A percentile compares a stretch with the other conserved stretches of the same genome.
These are phyloP conservation scores for Venusia cambrica DNA, from an alignment of 2,888 invertebrate species.

Conservation along the genomic window DNA sequence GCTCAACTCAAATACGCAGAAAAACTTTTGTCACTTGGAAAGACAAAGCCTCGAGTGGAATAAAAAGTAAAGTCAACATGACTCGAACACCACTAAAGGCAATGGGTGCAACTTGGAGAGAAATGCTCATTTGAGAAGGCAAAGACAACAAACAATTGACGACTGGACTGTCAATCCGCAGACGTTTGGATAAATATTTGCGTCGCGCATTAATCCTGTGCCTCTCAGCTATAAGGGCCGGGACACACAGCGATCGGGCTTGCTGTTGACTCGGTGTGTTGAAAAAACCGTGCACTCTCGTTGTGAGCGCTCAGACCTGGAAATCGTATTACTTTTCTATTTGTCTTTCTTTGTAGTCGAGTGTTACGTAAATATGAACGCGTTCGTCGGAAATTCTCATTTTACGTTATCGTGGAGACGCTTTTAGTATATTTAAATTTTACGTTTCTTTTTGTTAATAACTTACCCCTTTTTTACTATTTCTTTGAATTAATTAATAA, in stretches of 20 bases:
- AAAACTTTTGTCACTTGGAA: constrained; percentile 53
- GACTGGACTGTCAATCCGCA: constrained; percentile 79
- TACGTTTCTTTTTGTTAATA: constrained; percentile 33
- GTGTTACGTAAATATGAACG: constrained; percentile 77
- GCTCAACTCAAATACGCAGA: constrained; percentile 29
- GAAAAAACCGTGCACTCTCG: constrained; percentile 62
- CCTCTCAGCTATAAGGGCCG: constrained; percentile 48
- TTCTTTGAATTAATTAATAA: too few relatives aligned
- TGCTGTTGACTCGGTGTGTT: constrained; percentile 65
- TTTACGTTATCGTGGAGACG: constrained; percentile 65
- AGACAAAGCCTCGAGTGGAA: constrained; percentile 51
- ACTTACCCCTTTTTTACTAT: too few relatives aligned
- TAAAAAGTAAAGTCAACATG: constrained; percentile 55
- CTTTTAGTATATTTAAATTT: constrained; percentile 35
- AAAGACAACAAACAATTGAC: constrained; percentile 80
- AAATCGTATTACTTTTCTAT: constrained; percentile 78
- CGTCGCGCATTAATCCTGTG: constrained; percentile 76
- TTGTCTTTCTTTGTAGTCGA: constrained; percentile 78
- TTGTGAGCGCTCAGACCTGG: constrained; percentile 48
- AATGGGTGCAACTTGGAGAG: constrained; percentile 73
- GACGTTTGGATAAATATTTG: constrained; percentile 79
- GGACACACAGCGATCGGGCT: constrained; percentile 66
- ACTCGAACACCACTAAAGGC: constrained; percentile 71
- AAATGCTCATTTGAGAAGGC: constrained; percentile 78
- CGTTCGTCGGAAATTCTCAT: constrained; percentile 71